phyloP scores from a whole-genome alignment of 2,113 vertebrate species.

The Clarias batrachus region DNA sequence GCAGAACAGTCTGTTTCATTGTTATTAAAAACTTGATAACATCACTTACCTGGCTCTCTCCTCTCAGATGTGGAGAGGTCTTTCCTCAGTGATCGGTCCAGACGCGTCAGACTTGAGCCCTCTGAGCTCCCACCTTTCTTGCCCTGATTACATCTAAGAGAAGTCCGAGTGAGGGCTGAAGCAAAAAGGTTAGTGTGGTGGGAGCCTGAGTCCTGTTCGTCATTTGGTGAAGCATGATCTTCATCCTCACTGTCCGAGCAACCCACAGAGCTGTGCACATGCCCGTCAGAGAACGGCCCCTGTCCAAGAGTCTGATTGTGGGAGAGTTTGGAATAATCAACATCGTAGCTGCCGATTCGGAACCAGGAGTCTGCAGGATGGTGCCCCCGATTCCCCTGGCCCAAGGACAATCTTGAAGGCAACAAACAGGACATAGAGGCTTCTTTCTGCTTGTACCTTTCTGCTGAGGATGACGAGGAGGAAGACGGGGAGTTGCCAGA shows the following conservation, averaged over 20 bases:
- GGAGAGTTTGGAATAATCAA: constrained; percentile 72
- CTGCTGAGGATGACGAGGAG: constrained; percentile 78
- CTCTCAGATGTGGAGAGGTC: constrained; percentile 80
- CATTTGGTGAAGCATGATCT: constrained; percentile 65
- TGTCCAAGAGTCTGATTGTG: constrained; percentile 64
- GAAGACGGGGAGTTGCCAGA: constrained; percentile 77
- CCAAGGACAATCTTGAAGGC: constrained; percentile 70
- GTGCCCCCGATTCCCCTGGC: constrained; percentile 64
- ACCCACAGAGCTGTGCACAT: constrained; percentile 60
- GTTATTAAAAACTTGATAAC: neutral
- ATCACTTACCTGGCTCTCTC: constrained; percentile 69
- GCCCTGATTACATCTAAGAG: constrained; percentile 60
- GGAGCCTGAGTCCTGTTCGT: constrained; percentile 60
- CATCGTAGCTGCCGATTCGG: constrained; percentile 68
- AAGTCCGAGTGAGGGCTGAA: constrained; percentile 82
- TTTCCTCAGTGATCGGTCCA: constrained; percentile 78
- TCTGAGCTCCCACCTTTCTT: constrained; percentile 65
- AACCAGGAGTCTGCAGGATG: constrained; percentile 73
- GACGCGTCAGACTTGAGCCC: constrained; percentile 62
- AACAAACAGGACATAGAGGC: constrained; percentile 72
- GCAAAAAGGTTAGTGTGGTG: constrained; percentile 93
- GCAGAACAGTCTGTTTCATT: neutral
- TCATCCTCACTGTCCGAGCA: constrained; percentile 77
- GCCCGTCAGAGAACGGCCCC: constrained; percentile 67
- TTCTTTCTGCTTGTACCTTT: constrained; percentile 78